Base-by-base conservation (phyloP, 2,797 vertebrate species). In the Dicrostonyx torquatus region DNA sequence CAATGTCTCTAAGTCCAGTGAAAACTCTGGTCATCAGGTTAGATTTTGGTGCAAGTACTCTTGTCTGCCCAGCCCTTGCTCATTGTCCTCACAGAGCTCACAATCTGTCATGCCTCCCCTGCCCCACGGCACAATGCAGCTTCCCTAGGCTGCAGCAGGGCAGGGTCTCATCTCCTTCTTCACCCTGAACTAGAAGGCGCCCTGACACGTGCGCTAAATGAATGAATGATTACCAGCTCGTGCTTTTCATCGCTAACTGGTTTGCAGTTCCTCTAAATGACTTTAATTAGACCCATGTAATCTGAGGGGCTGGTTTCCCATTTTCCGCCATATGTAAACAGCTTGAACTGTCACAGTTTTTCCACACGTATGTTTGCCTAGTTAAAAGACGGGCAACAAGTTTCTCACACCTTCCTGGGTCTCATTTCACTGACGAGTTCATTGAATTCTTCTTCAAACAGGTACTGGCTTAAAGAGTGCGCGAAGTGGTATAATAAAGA, bases 381-480 rank as follows among this genome's bases (percentile, higher is more conserved):
- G 37, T 58, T 93, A 31, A 50, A 90, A 93, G 31, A 88, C 13
- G 62, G 12, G 55, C n/a, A 40, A 58, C 18, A 48, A 78, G 43
- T 50, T 64, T 14, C 80, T 83, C 17, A 1, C 2, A 11, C 15
- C 37, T 31, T 83, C 18, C 34, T 55, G 0, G 24, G 20, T 6
- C 45, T 73, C 88, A 76, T 26, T 37, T 60, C 83, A 87, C 1
- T 58, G 15, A 77, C 4, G 66, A 70, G 22, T 64, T 86, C 89
- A 34, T 18, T 48, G 26, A 58, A n/a, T n/a, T 89, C 80, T 79
- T 92, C 82, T 83, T 58, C 43, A 91, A 86, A 66, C 50, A 93
- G 2, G 4, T 20, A 76, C 1, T 48, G 89, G 40, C 73, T 48
- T 50, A 14, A 45, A 50, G 55, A 70, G 14, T 14, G 34, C 34